phyloP scores from a whole-genome alignment of 2,797 vertebrate genomes.

The Epinephelus malabaricus region DNA sequence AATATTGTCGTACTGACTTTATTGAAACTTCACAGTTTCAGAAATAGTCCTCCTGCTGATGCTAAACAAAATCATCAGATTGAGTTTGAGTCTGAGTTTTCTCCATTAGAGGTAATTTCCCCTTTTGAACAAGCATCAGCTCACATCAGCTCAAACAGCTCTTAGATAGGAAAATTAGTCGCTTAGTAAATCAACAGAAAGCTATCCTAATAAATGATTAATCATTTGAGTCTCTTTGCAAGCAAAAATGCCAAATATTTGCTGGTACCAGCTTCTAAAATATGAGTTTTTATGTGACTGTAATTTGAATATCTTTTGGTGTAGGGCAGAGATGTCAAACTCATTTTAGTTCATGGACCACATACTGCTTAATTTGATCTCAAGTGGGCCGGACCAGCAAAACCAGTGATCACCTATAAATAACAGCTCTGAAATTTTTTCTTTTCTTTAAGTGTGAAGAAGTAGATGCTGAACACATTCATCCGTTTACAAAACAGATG shows the following conservation, averaged over 20 bases:
- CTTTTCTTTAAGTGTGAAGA: no score
- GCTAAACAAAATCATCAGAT: not conserved
- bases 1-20: conserved; percentile 16
- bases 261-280: not conserved
- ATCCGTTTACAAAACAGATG: no score
- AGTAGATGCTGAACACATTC: no score
- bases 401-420: no score
- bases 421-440: no score
- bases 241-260: not conserved
- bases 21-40: conserved; percentile 30
- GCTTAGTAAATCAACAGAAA: not conserved
- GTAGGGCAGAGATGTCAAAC: no score
- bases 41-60: not conserved
- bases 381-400: no score
- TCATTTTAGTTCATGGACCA: no score
- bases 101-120: not conserved
- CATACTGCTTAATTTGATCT: no score
- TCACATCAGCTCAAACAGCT: not conserved
- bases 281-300: not conserved
- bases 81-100: no score
- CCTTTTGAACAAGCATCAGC: not conserved
- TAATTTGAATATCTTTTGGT: not conserved
- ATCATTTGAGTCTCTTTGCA: not conserved
- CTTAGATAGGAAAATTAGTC: not conserved
- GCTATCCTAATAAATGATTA: not conserved